A percentile compares a stretch with the other conserved stretches of the same genome.
Evolutionary conservation across 1,140 invertebrate genomes (phyloP).

Genomic region (Hyles euphorbiae): DNA sequence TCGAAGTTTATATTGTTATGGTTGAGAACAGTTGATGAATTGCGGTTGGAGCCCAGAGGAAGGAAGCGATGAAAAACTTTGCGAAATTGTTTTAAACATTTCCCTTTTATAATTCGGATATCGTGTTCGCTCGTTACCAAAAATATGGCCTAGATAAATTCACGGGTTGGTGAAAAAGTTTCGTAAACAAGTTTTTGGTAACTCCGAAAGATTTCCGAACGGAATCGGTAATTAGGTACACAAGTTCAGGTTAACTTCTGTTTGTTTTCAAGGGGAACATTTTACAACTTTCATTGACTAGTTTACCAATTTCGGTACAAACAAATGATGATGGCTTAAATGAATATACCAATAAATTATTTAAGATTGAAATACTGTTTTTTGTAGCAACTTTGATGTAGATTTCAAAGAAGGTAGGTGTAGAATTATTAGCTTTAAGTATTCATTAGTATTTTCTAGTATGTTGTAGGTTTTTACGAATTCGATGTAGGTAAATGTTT

Average conservation of each 20-base stretch:
- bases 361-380: too few species aligned
- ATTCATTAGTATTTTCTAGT: too few species aligned
- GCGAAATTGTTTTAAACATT: conserved; percentile 37
- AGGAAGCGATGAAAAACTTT: conserved; percentile 42
- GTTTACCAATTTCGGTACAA: neutral
- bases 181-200: conserved; percentile 39
- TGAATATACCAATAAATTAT: too few species aligned
- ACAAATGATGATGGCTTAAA: neutral
- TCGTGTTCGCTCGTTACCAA: conserved; percentile 38
- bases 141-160: conserved; percentile 54
- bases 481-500: too few species aligned
- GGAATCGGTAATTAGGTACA: conserved; percentile 55
- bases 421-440: too few species aligned
- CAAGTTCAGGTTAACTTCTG: conserved; percentile 31
- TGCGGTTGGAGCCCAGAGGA: conserved; percentile 25
- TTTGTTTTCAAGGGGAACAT: conserved; percentile 21
- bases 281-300: conserved; percentile 18
- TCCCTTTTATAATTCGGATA: conserved; percentile 44
- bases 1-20: conserved; percentile 7
- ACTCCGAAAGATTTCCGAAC: conserved; percentile 35
- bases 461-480: too few species aligned
- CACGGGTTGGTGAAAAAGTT: conserved; percentile 41
- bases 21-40: conserved; percentile 30
- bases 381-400: too few species aligned
- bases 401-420: too few species aligned